Base-by-base conservation (phyloP, 2,888 invertebrate genomes). In the Ramazzottius varieornatus region DNA sequence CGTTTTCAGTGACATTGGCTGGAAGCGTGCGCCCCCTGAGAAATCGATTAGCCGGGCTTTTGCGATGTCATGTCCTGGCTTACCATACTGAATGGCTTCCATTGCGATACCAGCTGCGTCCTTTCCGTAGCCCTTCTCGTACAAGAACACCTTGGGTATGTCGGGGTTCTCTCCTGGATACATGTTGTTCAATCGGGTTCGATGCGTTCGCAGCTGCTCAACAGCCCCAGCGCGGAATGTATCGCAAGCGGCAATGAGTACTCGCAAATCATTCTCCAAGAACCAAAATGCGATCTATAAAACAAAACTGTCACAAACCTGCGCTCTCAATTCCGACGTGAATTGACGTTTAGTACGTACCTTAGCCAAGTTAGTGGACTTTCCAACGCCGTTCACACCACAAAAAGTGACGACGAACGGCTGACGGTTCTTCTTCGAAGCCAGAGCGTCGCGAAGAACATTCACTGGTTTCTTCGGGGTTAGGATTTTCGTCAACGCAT, bases 221-320 rank as follows among this genome's bases (percentile, higher is more conserved):
- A 98, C 98, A 32, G 98, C 98, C 67, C 98, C 98, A 0, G 98
- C 96, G 71, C 96, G 83, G 81, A 98, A 98, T 54, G 98, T 98
- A 79, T 98, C 98, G 75, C 98, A 96, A 32, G 98, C 98, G 4
- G 98, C 98, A 69, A 98, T 94, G 73, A 98, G 78, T 40, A 98
- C 98, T 40, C 86, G 84, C 75, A 92, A 83, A 71, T 88, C 86
- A 77, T 99, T 99, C 78, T 98, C 96, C 68, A 96, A 88, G 71
- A 98, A 79, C 98, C 98, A 99, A 79, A 98, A 98, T 72, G 93
- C 91, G 70, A 98, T 93, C 83, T 81, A 68, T 34, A 68, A 67
- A 24, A 40, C 13, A 63, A 33, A 65, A 13, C 40, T 8, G 20
- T 40, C 40, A 40, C 40, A 40, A 20, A 40, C 8, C 20, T 40